Evolutionary conservation across 2,113 vertebrate species (phyloP), one percentile per base, ranked within the genome.

Genomic region (Sterna hirundo): DNA sequence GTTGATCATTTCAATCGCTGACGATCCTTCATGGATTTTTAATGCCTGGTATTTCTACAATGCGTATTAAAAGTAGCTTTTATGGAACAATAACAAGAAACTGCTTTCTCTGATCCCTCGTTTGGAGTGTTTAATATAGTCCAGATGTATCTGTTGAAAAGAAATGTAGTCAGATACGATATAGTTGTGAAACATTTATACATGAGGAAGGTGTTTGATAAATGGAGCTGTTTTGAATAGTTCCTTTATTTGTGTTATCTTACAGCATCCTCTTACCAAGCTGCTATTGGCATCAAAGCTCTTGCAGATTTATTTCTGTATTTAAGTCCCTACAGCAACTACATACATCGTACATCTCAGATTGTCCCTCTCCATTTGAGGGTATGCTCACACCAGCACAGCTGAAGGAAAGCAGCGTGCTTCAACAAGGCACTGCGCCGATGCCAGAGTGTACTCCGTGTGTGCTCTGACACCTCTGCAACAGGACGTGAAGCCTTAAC

Each of bases 51-150:
- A 64, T 96, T 96, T 91, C 89, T 87, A 78, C 68, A 88, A 26
- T 83, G 64, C 18, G 1, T 82, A 85, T 95, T 83, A 91, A 90
- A 97, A 95, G 58, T 77, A 86, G 64, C 44, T 96, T 90, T 86
- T 55, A 83, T 81, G 51, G 75, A 95, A 88, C 44, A 54, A 40
- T 72, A 84, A 88, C 49, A 78, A 97, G 89, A 91, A 93, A 77
- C 64, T 86, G 82, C 71, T 93, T 93, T 96, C 91, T 94, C 90
- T 93, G 76, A 91, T 97, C 79, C 82, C n/a, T 85, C 34, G 1
- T 93, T 97, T 66, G 66, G 84, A 94, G 84, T 65, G 51, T 88
- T 94, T 95, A 96, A 95, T 91, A 29, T n/a, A 93, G 75, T 90
- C 90, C 96, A 96, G 87, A 97, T 96, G 84, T 75, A 83, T 83